Conservation (phyloP, 1,140 invertebrate genomes). For the Drosophila burlai region DNA sequence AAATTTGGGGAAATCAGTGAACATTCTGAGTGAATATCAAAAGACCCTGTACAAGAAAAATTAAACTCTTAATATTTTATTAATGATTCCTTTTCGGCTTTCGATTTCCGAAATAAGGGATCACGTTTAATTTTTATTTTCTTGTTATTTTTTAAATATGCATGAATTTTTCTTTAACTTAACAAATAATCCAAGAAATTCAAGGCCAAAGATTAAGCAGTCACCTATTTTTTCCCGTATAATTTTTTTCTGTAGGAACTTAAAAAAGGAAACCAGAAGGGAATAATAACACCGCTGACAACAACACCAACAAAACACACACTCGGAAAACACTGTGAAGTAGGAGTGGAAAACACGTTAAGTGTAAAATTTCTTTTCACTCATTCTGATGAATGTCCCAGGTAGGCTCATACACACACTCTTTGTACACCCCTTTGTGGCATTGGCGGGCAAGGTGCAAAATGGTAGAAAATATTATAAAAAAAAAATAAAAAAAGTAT, state of each 20-base stretch:
- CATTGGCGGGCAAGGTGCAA: constrained; percentile 62
- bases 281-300: constrained; percentile 55
- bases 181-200: neutral
- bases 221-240: neutral
- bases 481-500: constrained; percentile 19
- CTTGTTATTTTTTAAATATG: no score
- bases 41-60: no score
- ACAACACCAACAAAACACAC: constrained; percentile 34
- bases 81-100: no score
- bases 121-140: no score
- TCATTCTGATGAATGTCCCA: constrained; percentile 71
- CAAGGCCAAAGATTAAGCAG: neutral
- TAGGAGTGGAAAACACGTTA: constrained; percentile 75
- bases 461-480: constrained; percentile 52
- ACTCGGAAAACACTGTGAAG: constrained; percentile 40
- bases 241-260: neutral
- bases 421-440: constrained; percentile 28
- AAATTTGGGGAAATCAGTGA: constrained; percentile 1
- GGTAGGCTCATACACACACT: constrained; percentile 31
- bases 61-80: no score
- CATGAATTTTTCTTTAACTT: neutral
- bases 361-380: constrained; percentile 82
- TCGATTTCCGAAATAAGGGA: no score
- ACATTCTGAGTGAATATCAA: neutral
- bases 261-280: constrained; percentile 29